These are phyloP conservation scores for Psylliodes chrysocephalus DNA, from an alignment of 2,888 invertebrate genomes.

Conservation along the genomic window DNA sequence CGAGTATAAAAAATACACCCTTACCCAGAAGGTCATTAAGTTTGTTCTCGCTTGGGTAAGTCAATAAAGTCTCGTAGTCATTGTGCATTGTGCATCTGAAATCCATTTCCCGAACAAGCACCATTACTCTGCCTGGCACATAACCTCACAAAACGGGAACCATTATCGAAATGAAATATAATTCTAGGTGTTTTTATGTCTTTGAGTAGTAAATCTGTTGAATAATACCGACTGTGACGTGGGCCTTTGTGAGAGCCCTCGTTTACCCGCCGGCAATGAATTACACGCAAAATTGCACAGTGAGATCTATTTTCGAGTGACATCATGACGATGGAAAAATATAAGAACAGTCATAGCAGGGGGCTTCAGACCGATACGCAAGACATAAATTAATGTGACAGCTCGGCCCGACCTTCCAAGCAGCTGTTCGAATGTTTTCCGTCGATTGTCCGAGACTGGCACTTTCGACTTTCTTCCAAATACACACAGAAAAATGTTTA, in stretches of 20 bases:
- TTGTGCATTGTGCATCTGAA: constrained; percentile 36
- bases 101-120: constrained; percentile 32
- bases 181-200: constrained; percentile 40
- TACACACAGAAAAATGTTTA: constrained; percentile 12
- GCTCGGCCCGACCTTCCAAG: constrained; percentile 48
- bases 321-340: constrained; percentile 55
- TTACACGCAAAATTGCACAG: constrained; percentile 62
- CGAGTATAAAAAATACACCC: no score
- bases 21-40: no score
- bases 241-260: constrained; percentile 48
- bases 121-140: constrained; percentile 34
- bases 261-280: constrained; percentile 51
- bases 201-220: constrained; percentile 40
- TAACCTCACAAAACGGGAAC: constrained; percentile 35
- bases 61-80: constrained; percentile 34
- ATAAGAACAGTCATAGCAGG: constrained; percentile 47
- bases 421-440: constrained; percentile 52
- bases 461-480: constrained; percentile 50
- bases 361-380: constrained; percentile 39
- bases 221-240: constrained; percentile 51
- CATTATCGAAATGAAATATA: constrained; percentile 38
- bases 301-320: constrained; percentile 56
- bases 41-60: constrained; percentile 31
- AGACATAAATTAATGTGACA: constrained; percentile 54
- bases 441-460: constrained; percentile 60